phyloP scores from a whole-genome alignment of 2,797 vertebrate species.

The Acrossocheilus wenchowensis region DNA sequence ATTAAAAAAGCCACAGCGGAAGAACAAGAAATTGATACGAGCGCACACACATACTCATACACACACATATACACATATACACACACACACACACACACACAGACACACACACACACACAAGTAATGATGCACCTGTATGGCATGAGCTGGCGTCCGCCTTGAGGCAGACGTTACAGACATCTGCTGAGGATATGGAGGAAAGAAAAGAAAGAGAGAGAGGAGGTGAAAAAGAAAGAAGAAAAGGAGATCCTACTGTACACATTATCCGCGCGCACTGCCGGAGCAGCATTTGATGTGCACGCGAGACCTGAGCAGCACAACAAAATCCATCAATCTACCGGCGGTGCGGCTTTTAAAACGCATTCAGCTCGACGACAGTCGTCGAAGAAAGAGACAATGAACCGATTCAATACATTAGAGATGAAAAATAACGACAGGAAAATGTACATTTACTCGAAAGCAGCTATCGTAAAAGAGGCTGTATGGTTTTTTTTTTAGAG shows the following conservation, averaged over 20 bases:
- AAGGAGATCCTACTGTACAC: constrained; percentile 67
- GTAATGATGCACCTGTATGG: constrained; percentile 69
- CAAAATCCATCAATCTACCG: constrained; percentile 48
- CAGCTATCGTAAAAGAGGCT: constrained; percentile 25
- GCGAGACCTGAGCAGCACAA: constrained; percentile 45
- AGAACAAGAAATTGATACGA: constrained; percentile 49
- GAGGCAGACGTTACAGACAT: constrained; percentile 60
- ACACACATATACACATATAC: background rate
- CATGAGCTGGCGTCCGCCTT: constrained; percentile 56
- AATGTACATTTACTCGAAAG: constrained; percentile 32
- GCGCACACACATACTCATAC: constrained; percentile 8
- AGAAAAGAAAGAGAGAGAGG: constrained; percentile 62
- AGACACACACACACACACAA: constrained; percentile 32
- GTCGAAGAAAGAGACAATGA: constrained; percentile 34
- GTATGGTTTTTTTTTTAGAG: constrained; percentile 27
- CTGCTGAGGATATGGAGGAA: constrained; percentile 57
- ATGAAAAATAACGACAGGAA: constrained; percentile 33
- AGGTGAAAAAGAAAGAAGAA: constrained; percentile 24
- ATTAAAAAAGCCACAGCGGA: constrained; percentile 50
- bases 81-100: constrained; percentile 1
- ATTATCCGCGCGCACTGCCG: constrained; percentile 58
- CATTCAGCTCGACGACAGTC: constrained; percentile 36
- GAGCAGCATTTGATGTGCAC: constrained; percentile 56
- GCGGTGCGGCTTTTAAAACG: constrained; percentile 40
- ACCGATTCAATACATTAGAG: constrained; percentile 14